Evolutionary conservation across 1,140 invertebrate species (phyloP).

Genomic region (Lethrus apterus): DNA sequence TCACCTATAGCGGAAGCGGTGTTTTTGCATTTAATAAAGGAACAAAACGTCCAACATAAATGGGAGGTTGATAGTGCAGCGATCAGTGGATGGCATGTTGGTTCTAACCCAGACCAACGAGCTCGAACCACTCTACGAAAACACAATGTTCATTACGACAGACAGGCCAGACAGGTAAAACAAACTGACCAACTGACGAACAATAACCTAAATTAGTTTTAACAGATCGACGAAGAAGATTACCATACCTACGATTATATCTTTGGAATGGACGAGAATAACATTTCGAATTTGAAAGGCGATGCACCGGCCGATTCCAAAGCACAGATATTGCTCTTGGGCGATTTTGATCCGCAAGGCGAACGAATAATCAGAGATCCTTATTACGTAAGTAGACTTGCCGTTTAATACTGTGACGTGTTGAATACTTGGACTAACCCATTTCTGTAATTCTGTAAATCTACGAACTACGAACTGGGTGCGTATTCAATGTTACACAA

Average conservation of each 20-base stretch:
- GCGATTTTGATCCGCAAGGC: conserved; percentile 72
- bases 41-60: conserved; percentile 38
- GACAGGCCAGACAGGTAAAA: conserved; percentile 65
- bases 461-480: neutral
- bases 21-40: conserved; percentile 57
- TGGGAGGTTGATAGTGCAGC: conserved; percentile 88
- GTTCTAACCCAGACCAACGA: conserved; percentile 69
- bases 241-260: conserved; percentile 77
- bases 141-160: conserved; percentile 63
- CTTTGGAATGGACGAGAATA: conserved; percentile 85
- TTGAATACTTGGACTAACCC: neutral
- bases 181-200: neutral
- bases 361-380: conserved; percentile 79
- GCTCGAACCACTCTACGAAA: conserved; percentile 63
- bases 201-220: neutral
- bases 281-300: conserved; percentile 61
- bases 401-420: no score
- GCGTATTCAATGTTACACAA: neutral
- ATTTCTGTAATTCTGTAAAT: neutral
- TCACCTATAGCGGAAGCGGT: conserved; percentile 92
- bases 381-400: conserved; percentile 62
- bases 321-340: conserved; percentile 69
- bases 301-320: conserved; percentile 49
- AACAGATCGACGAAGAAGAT: conserved; percentile 45
- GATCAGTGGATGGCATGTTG: conserved; percentile 76